A percentile compares a stretch with the other conserved stretches of the same genome.
These are phyloP conservation scores for Trachymyrmex septentrionalis DNA, from an alignment of 1,140 invertebrate species.

Conservation along the genomic window DNA sequence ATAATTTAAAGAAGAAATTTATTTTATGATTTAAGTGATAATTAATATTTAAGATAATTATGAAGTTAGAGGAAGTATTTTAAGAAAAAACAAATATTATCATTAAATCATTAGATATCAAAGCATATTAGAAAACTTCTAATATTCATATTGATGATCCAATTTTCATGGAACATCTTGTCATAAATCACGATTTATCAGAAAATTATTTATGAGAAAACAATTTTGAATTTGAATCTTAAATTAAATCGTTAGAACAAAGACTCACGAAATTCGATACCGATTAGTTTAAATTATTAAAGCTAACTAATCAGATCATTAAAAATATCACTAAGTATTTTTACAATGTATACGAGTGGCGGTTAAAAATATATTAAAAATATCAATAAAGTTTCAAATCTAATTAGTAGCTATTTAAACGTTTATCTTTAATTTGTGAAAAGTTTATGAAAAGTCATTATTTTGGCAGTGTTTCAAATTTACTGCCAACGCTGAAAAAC, in stretches of 20 bases:
- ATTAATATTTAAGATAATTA: background rate
- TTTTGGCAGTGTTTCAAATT: background rate
- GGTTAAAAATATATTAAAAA: background rate
- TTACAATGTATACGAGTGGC: background rate
- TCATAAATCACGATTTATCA: constrained; percentile 2
- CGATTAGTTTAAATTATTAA: constrained; percentile 25
- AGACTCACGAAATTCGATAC: background rate
- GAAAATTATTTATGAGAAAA: too few species aligned
- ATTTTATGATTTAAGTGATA: background rate
- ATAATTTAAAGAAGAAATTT: background rate
- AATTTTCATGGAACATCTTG: background rate
- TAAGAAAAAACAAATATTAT: background rate
- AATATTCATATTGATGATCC: background rate
- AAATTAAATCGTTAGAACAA: constrained; percentile 20
- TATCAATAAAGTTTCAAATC: background rate
- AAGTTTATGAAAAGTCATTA: background rate
- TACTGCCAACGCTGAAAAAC: too few species aligned
- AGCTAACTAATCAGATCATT: background rate
- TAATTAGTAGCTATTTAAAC: background rate
- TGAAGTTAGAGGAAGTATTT: background rate
- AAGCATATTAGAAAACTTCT: background rate
- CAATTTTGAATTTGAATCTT: constrained; percentile 51
- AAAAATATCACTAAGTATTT: background rate
- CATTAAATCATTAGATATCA: background rate
- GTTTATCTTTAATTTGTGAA: constrained; percentile 5